Evolutionary conservation across 2,797 vertebrate genomes (phyloP).

Genomic region (Neosilurus mollespiculum): DNA sequence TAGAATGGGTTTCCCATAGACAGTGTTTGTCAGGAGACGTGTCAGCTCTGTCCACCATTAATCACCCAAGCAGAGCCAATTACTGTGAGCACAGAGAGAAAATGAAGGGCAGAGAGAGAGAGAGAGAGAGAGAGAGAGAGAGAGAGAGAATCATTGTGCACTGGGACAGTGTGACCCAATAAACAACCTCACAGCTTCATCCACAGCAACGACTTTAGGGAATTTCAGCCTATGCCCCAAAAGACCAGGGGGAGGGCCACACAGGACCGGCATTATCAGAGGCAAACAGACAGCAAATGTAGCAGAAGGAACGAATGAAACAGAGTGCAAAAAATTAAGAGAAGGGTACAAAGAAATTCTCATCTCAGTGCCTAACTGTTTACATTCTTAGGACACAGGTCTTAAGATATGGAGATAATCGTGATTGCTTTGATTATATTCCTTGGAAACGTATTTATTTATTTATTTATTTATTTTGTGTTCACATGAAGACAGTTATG

Average conservation of each 20-base stretch:
- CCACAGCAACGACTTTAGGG: conserved; percentile 59
- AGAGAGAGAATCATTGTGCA: neutral
- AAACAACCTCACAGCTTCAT: conserved; percentile 63
- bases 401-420: conserved; percentile 54
- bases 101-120: conserved; percentile 15
- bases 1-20: conserved; percentile 51
- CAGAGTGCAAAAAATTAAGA: conserved; percentile 32
- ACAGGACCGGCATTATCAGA: conserved; percentile 28
- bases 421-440: conserved; percentile 55
- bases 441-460: conserved; percentile 54
- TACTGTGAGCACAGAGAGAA: conserved; percentile 59
- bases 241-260: conserved; percentile 4
- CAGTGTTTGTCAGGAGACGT: conserved; percentile 67
- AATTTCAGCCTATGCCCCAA: conserved; percentile 47
- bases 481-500: conserved; percentile 17
- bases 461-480: too few relatives aligned
- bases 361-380: conserved; percentile 64
- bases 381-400: conserved; percentile 68
- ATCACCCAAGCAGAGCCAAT: conserved; percentile 75
- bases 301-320: conserved; percentile 40
- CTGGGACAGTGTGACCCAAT: conserved; percentile 61
- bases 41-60: conserved; percentile 72
- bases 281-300: conserved; percentile 28
- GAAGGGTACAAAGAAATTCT: conserved; percentile 49
- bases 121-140: conserved; percentile 12